Conservation (phyloP, 1,140 invertebrate genomes). For the Sipha flava region DNA sequence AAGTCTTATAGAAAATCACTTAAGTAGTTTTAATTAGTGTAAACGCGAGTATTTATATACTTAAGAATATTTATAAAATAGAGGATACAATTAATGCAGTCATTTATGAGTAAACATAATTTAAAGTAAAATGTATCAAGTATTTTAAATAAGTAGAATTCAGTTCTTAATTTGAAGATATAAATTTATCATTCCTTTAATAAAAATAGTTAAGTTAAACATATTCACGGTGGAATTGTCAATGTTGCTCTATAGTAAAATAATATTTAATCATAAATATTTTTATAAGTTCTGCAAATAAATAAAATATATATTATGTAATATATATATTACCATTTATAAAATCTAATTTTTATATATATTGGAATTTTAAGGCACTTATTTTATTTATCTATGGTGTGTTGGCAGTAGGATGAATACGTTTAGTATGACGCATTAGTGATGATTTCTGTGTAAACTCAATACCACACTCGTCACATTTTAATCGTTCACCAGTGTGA, state of each 20-base stretch:
- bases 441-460: slow-evolving; percentile 40
- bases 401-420: slow-evolving; percentile 36
- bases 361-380: neutral
- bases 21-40: neutral
- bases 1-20: slow-evolving; percentile 8
- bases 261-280: neutral
- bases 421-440: slow-evolving; percentile 38
- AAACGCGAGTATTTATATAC: neutral
- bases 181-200: neutral
- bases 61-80: neutral
- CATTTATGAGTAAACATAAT: neutral
- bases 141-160: neutral
- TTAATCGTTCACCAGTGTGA: slow-evolving; percentile 38
- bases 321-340: neutral
- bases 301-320: neutral
- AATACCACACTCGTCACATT: slow-evolving; percentile 38
- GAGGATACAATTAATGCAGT: neutral
- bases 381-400: neutral
- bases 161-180: neutral
- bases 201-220: neutral
- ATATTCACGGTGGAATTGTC: neutral
- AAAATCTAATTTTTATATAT: neutral
- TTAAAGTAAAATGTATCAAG: neutral
- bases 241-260: neutral
- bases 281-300: no score